Evolutionary conservation across 2,113 vertebrate genomes (phyloP).

Genomic region (Tachysurus fulvidraco): DNA sequence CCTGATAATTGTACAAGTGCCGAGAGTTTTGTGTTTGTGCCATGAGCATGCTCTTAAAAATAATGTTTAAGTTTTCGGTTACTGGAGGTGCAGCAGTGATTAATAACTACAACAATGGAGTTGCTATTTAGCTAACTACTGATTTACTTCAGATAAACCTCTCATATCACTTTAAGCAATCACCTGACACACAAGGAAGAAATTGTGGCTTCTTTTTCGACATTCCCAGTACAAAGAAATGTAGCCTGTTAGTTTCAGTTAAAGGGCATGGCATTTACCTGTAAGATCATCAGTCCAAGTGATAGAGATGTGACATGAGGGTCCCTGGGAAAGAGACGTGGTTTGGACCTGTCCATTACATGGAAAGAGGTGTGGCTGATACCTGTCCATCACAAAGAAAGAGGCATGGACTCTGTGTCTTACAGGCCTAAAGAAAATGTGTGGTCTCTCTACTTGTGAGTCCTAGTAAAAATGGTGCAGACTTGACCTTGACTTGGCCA

Average conservation of each 20-base stretch:
- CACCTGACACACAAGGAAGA: background rate
- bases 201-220: too few relatives aligned
- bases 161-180: background rate
- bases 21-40: background rate
- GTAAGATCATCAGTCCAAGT: background rate
- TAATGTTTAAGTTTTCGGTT: background rate
- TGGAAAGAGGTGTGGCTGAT: background rate
- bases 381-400: background rate
- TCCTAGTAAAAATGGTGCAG: background rate
- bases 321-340: background rate
- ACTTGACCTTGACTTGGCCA: too few relatives aligned
- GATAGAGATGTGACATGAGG: background rate
- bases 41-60: background rate
- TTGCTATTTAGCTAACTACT: background rate
- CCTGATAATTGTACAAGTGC: background rate
- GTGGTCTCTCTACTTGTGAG: background rate
- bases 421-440: background rate
- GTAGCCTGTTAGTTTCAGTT: background rate
- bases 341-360: background rate
- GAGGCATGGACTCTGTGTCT: background rate
- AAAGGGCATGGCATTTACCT: background rate
- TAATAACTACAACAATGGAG: background rate
- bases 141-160: background rate
- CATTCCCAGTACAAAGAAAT: too few relatives aligned
- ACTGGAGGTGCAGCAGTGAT: background rate